Evolutionary conservation across 2,888 invertebrate species (phyloP).

Genomic region (Ectobius pallidus): DNA sequence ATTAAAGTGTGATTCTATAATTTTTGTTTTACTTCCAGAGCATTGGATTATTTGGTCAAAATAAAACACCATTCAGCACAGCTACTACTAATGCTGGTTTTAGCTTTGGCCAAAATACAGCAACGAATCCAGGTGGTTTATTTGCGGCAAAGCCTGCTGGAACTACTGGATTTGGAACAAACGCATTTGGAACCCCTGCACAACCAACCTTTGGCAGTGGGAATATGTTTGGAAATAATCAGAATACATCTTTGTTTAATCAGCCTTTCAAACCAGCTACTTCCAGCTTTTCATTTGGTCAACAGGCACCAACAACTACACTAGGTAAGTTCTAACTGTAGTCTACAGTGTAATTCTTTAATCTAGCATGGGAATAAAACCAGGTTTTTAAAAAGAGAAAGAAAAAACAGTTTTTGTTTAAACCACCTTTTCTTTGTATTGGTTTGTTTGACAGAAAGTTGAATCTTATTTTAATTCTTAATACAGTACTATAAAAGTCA

Average conservation of each 20-base stretch:
- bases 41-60: constrained; percentile 56
- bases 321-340: constrained; percentile 44
- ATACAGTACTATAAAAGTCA: too few relatives aligned
- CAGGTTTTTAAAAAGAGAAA: too few relatives aligned
- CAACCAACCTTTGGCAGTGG: constrained; percentile 61
- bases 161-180: constrained; percentile 42
- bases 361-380: too few relatives aligned
- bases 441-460: too few relatives aligned
- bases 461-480: too few relatives aligned
- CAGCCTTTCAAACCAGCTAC: constrained; percentile 56
- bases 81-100: constrained; percentile 49
- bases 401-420: too few relatives aligned
- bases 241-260: constrained; percentile 55
- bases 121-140: constrained; percentile 51
- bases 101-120: constrained; percentile 46
- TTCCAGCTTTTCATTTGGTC: constrained; percentile 45
- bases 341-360: too few relatives aligned
- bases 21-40: too few relatives aligned
- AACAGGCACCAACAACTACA: constrained; percentile 45
- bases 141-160: constrained; percentile 59
- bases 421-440: too few relatives aligned
- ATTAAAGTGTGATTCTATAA: too few relatives aligned
- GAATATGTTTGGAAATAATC: constrained; percentile 52
- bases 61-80: constrained; percentile 49
- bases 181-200: constrained; percentile 54